Base-by-base conservation (phyloP, 2,888 invertebrate species). In the Petrolisthes manimaculis region DNA sequence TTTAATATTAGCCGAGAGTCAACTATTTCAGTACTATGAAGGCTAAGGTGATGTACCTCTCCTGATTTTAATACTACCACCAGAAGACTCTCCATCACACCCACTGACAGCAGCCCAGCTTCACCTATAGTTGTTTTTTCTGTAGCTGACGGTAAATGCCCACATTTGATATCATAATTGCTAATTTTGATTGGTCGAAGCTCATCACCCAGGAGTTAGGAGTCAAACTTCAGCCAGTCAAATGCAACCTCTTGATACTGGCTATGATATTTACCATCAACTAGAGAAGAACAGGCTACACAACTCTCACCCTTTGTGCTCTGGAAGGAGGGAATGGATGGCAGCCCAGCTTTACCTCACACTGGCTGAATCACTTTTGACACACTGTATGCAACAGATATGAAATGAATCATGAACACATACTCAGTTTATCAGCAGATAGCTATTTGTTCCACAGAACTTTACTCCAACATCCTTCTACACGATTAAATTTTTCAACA, bases 241-340 rank as follows among this genome's bases (percentile, higher is more conserved):
- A 37, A 37, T 37, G 37, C 37, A 37, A 37, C 37, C 37, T 37
- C 37, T 37, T 37, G 37, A 37, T 37, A 37, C 37, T 37, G 37
- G 37, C 37, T 37, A 37, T 37, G 37, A 37, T 37, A 37, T 37
- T 37, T 37, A 37, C 37, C 37, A 37, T 54, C 74, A 61, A 74
- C 56, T 84, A 56, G 37, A 37, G 37, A 37, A 37, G 37, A 37
- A 37, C 37, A 37, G 37, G 37, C 78, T 54, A 84, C 75, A 84
- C 75, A 84, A 82, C 69, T 77, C 80, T 81, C 84, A 88, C 54
- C 67, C 71, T 71, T 84, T 88, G 84, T 88, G 88, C 81, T 84
- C 88, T 88, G 67, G 81, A 75, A 84, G 88, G 84, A 88, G 88
- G 88, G 88, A 88, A 88, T 88, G 84, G 84, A 88, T 88, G 88